These are phyloP conservation scores for Euleptes europaea DNA, from an alignment of 2,113 vertebrate genomes.

Conservation along the genomic window DNA sequence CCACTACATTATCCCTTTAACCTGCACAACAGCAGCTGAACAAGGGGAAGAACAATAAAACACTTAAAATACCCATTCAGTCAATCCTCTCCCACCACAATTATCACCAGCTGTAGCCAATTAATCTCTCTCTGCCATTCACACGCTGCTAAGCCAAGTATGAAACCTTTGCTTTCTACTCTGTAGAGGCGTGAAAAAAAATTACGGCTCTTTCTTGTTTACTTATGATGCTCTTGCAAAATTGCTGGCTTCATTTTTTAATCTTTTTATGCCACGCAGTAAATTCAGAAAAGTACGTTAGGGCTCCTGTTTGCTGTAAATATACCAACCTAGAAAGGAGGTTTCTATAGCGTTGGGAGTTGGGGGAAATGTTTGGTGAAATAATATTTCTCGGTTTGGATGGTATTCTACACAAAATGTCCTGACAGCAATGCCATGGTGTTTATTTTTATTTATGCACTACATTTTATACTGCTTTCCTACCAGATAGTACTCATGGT, in stretches of 20 bases:
- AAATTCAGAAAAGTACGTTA: background rate
- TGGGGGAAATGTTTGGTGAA: background rate
- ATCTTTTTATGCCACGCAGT: fast-evolving
- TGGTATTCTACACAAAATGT: background rate
- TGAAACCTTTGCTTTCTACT: background rate
- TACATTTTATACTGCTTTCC: no score
- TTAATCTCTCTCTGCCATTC: slow-evolving; percentile 27
- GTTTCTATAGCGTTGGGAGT: background rate
- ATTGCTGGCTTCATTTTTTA: background rate
- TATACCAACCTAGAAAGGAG: background rate
- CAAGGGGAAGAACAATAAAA: background rate
- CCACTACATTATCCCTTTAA: slow-evolving; percentile 17
- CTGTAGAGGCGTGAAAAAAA: background rate
- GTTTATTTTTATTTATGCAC: background rate
- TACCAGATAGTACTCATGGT: no score
- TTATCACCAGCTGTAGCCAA: slow-evolving; percentile 52
- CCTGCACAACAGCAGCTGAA: background rate
- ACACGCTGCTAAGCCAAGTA: slow-evolving; percentile 10
- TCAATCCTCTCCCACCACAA: background rate
- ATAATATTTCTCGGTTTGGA: background rate
- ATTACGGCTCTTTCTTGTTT: background rate
- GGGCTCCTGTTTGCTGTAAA: background rate
- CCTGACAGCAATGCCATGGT: background rate
- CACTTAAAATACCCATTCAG: background rate
- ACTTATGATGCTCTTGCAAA: background rate